Evolutionary conservation across 2,113 vertebrate genomes (phyloP).

Genomic region (Peromyscus californicus): DNA sequence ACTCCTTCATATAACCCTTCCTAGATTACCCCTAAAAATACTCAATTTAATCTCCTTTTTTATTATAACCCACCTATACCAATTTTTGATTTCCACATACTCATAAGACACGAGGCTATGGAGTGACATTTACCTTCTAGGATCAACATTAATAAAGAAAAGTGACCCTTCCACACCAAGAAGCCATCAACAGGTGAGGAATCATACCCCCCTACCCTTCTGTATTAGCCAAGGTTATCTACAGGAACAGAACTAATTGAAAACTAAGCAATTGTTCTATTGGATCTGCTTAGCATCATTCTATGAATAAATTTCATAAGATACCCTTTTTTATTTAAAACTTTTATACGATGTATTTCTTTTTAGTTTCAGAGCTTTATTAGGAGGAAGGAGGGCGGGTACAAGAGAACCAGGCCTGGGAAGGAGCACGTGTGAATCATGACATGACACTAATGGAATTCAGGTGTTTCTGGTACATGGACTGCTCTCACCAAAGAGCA

Average conservation of each 20-base stretch:
- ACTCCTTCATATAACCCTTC: neutral
- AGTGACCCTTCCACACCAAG: neutral
- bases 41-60: neutral
- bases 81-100: neutral
- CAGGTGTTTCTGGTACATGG: too few relatives aligned
- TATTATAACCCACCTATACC: neutral
- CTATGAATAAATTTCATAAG: neutral
- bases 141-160: neutral
- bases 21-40: neutral
- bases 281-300: neutral
- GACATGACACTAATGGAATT: too few relatives aligned
- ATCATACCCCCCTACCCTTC: neutral
- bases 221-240: neutral
- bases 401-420: too few relatives aligned
- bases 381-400: too few relatives aligned
- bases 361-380: too few relatives aligned
- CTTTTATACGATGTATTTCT: neutral
- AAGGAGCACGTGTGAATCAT: too few relatives aligned
- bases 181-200: neutral
- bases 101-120: neutral
- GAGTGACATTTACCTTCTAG: neutral
- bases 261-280: neutral
- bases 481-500: too few relatives aligned
- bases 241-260: neutral
- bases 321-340: neutral